Evolutionary conservation across 1,140 invertebrate genomes (phyloP), one percentile per base, ranked within the genome.

Genomic region (Hyphantria cunea): DNA sequence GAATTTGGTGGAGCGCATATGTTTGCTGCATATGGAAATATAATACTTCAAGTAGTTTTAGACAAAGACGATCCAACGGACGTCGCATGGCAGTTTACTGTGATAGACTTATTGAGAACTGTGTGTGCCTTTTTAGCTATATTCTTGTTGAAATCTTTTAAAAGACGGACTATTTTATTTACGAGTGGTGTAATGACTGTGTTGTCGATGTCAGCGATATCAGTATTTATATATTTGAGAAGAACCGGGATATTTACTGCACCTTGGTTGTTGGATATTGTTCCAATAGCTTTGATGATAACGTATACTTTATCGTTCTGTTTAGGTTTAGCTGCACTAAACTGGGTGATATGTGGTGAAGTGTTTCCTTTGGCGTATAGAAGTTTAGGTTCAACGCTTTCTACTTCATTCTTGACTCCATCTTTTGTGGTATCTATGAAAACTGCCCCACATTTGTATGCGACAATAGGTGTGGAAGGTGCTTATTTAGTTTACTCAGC

Each of bases 351-450:
- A 52, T 90, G 88, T 66, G 88, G 88, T 0, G 88, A 90, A 79
- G 81, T 90, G 8, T 90, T 90, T 61, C 88, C 88, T 5, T 70
- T 90, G 63, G 84, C 84, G 3, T 86, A 89, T 58, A 82, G 88
- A 74, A 90, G 86, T 74, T 72, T 90, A 56, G 88, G 88, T 9
- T 89, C 88, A 10, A 86, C 88, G 0, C 68, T 90, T n/a, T 89
- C 86, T 7, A 90, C 86, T 0, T 89, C 86, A 45, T 89, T 89
- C 66, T 68, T 90, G 47, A 88, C 86, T 11, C 86, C 86, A 25
- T 74, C 86, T n/a, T 90, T 89, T 50, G 75, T 90, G 0, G 70
- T 90, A 15, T 89, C 88, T n/a, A 89, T 90, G 88, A 90, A 90
- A 63, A 86, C 88, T 41, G 88, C 87, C 3, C 87, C 87, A 3